phyloP scores from a whole-genome alignment of 2,797 vertebrate genomes.

The Loriculus beryllinus region DNA sequence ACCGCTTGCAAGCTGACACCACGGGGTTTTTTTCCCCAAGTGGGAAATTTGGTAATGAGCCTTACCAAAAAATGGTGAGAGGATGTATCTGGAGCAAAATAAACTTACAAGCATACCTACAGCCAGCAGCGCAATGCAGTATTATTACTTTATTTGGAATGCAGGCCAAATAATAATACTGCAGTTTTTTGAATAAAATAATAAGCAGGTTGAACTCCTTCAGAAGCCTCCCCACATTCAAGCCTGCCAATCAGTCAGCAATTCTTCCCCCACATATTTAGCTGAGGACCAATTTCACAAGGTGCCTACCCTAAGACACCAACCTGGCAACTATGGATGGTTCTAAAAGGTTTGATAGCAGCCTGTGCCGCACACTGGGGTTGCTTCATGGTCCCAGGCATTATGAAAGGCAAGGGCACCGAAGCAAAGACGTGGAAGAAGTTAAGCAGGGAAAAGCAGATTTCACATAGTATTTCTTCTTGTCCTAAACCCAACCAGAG shows the following conservation, averaged over 20 bases:
- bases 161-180: too few relatives aligned
- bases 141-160: too few relatives aligned
- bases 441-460: neutral
- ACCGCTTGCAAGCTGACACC: fast-evolving
- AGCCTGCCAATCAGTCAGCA: neutral
- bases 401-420: fast-evolving
- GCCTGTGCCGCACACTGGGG: fast-evolving
- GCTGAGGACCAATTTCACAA: neutral
- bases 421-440: neutral
- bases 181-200: too few relatives aligned
- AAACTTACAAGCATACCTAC: neutral
- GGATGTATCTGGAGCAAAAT: neutral
- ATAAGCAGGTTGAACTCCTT: neutral
- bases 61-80: neutral
- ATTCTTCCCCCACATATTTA: neutral
- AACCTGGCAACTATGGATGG: neutral
- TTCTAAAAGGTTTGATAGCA: fast-evolving
- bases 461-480: neutral
- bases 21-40: neutral
- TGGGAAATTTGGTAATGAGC: neutral
- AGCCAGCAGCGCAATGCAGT: neutral
- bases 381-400: neutral
- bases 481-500: neutral
- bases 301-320: neutral
- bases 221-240: neutral